Evolutionary conservation across 2,113 vertebrate genomes (phyloP).

Genomic region (Thomomys bottae): DNA sequence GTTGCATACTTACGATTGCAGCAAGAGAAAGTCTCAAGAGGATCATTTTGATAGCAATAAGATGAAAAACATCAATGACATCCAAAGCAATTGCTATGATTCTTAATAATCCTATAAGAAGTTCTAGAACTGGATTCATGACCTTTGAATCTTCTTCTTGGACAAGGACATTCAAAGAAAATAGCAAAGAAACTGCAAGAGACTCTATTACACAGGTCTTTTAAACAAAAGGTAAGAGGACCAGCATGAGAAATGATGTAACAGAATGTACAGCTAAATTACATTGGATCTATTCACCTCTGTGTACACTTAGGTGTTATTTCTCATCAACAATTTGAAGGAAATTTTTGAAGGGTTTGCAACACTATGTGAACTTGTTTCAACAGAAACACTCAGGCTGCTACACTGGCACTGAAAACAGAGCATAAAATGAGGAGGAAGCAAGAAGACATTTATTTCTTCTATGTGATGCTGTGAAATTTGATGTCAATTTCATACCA

Average conservation of each 20-base stretch:
- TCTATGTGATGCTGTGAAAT: neutral
- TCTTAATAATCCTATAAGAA: too few species aligned
- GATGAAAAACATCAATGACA: too few species aligned
- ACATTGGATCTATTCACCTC: too few species aligned
- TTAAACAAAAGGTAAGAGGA: neutral
- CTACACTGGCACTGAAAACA: neutral
- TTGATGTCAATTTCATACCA: neutral
- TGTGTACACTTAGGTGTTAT: neutral
- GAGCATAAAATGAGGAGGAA: neutral
- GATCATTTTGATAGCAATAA: too few species aligned
- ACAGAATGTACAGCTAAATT: neutral
- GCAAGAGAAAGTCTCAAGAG: too few species aligned
- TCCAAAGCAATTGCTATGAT: too few species aligned
- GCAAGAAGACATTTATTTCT: neutral
- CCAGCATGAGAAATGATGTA: neutral
- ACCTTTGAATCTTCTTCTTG: too few species aligned
- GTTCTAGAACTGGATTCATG: too few species aligned
- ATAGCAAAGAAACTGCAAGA: neutral
- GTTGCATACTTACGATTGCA: too few species aligned
- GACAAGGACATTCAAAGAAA: neutral
- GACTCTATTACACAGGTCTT: neutral
- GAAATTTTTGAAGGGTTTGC: neutral
- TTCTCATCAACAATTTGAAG: neutral
- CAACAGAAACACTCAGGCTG: neutral
- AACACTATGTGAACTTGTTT: neutral